Evolutionary conservation across 2,797 vertebrate genomes (phyloP).

Genomic region (Falco columbarius): DNA sequence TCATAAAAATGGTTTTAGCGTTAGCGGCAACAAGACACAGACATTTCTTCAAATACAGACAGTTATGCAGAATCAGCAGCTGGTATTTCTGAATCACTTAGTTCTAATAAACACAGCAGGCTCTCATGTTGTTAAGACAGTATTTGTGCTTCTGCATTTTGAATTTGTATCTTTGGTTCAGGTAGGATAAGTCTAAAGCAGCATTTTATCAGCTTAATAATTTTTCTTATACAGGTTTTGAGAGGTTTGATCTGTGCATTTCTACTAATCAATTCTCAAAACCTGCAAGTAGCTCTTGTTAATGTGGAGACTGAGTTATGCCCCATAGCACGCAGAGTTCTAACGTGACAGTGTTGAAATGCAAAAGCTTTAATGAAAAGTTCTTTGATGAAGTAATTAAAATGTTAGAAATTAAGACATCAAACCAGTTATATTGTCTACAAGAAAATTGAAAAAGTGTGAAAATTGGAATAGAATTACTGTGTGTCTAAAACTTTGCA

Average conservation of each 20-base stretch:
- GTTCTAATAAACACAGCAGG: constrained; percentile 43
- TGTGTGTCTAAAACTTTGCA: not conserved
- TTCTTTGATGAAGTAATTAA: constrained; percentile 41
- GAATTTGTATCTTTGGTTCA: constrained; percentile 21
- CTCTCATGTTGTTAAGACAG: constrained; percentile 23
- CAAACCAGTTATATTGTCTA: not conserved
- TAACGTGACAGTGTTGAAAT: not conserved
- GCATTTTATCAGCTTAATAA: not conserved
- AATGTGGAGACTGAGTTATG: not conserved
- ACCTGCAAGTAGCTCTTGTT: not conserved
- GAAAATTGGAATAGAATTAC: not conserved
- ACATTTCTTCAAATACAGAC: not conserved
- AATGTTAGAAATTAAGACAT: constrained; percentile 27
- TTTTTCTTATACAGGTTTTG: not conserved
- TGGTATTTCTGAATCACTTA: constrained; percentile 34
- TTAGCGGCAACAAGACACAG: not conserved
- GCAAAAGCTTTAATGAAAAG: not conserved
- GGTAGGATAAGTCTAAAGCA: not conserved
- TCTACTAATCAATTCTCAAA: not conserved
- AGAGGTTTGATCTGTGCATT: not conserved
- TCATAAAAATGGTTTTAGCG: constrained; percentile 59
- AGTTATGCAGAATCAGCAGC: constrained; percentile 47
- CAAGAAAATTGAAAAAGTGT: not conserved
- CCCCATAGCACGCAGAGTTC: not conserved
- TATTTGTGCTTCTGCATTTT: constrained; percentile 5